Evolutionary conservation across 2,113 vertebrate species (phyloP).

Genomic region (Halcyon senegalensis): DNA sequence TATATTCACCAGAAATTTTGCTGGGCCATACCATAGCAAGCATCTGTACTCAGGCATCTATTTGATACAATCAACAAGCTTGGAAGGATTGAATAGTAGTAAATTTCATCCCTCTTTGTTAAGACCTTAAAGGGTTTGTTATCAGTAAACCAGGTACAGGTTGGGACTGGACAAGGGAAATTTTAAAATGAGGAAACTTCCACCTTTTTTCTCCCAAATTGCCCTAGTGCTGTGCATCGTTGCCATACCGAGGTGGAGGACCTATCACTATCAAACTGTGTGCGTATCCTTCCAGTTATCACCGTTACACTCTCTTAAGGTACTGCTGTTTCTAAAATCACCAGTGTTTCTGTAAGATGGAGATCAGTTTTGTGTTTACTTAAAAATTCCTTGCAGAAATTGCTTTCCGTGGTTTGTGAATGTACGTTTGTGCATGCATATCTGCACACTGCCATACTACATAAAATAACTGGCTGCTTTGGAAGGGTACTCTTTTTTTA

Average conservation of each 20-base stretch:
- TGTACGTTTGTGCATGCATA: neutral
- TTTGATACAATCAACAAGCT: neutral
- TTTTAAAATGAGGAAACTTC: neutral
- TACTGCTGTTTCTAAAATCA: neutral
- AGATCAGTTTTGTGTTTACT: neutral
- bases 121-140: neutral
- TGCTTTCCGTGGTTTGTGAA: neutral
- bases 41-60: neutral
- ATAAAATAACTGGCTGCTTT: neutral
- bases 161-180: neutral
- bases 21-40: neutral
- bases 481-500: neutral
- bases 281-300: neutral
- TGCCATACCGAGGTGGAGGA: neutral
- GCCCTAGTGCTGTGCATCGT: neutral
- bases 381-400: neutral
- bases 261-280: neutral
- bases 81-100: neutral
- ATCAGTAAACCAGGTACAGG: neutral
- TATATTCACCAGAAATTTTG: neutral
- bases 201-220: neutral
- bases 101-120: neutral
- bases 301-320: neutral
- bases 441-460: neutral
- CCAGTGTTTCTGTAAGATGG: neutral